These are phyloP conservation scores for Desmophyllum pertusum DNA, from an alignment of 92 coral and sea anemone species.

Conservation along the genomic window DNA sequence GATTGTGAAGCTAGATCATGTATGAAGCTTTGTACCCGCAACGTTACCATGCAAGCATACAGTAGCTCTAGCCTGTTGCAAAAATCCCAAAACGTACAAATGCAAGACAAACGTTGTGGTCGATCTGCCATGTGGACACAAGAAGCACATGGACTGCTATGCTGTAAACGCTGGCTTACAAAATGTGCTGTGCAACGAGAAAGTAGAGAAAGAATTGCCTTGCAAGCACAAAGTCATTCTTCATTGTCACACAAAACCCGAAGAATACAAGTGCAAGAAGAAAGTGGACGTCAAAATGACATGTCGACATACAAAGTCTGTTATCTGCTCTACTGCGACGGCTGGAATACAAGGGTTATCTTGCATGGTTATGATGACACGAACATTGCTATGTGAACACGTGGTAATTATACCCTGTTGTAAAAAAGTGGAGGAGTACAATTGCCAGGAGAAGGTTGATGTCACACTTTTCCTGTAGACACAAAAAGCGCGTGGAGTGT, in stretches of 20 bases:
- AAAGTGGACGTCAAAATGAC: conserved; percentile 13
- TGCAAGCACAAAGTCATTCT: conserved; percentile 52
- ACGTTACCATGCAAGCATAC: conserved; percentile 63
- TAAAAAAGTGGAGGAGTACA: background rate
- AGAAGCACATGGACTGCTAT: conserved; percentile 11
- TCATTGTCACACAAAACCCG: conserved; percentile 1
- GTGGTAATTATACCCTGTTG: conserved; percentile 38
- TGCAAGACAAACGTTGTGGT: conserved; percentile 40
- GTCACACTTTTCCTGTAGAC: background rate
- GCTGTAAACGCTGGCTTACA: background rate
- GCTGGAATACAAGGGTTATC: background rate
- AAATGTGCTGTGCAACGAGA: background rate
- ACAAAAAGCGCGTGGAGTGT: background rate
- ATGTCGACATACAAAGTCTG: conserved; percentile 26
- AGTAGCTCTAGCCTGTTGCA: conserved; percentile 30
- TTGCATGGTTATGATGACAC: background rate
- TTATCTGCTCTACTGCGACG: conserved; percentile 30
- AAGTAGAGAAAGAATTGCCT: conserved; percentile 32
- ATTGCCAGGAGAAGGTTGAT: background rate
- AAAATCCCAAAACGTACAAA: conserved; percentile 13
- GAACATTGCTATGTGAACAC: conserved; percentile 42
- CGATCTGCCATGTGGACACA: conserved; percentile 53
- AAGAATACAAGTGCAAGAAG: conserved; percentile 3
- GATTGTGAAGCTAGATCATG: conserved; percentile 39
- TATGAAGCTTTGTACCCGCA: conserved; percentile 19